Base-by-base conservation (phyloP, 2,113 vertebrate species). In the Anthoscopus minutus region DNA sequence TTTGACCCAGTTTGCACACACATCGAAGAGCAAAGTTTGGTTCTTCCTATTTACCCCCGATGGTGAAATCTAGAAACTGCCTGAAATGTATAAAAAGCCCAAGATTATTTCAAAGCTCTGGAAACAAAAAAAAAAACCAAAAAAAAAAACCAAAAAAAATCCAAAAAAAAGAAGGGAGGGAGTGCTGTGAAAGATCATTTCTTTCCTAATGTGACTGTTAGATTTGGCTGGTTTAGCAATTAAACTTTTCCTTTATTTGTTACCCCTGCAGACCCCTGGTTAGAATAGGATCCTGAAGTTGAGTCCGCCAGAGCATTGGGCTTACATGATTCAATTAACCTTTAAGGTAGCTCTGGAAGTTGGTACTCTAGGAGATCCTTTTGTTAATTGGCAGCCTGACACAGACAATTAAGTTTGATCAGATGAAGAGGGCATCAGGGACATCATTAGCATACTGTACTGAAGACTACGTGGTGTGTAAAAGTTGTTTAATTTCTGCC, bases 321-420 rank as follows among this genome's bases (percentile, higher is more conserved):
- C 91, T 95, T 96, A 96, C 97, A 95, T 98, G 98, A 98, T 98
- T 98, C 98, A 98, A 98, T 98, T 98, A 98, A 98, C 98, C 98
- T 98, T 98, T 97, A 95, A 93, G 96, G 97, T 98, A 97, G 96
- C 97, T 97, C 78, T 97, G 97, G 97, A 98, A 98, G 97, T 97
- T 95, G 95, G 97, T 98, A 96, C 66, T 79, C 93, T 94, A 96
- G 94, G 96, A 97, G 93, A 98, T 96, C 94, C 96, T 97, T 97
- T 96, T 96, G 97, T 97, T 98, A 98, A 98, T 98, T 98, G 98
- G 97, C 97, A 98, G 97, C 95, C 97, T 98, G 98, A 98, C 97
- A 98, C 98, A 98, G 97, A 97, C 97, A 98, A 98, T 98, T 98
- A 98, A 97, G 97, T 98, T 94, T 97, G 97, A 98, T 98, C 98